These are phyloP conservation scores for Andrena marginata DNA, from an alignment of 2,888 invertebrate species.

Conservation along the genomic window DNA sequence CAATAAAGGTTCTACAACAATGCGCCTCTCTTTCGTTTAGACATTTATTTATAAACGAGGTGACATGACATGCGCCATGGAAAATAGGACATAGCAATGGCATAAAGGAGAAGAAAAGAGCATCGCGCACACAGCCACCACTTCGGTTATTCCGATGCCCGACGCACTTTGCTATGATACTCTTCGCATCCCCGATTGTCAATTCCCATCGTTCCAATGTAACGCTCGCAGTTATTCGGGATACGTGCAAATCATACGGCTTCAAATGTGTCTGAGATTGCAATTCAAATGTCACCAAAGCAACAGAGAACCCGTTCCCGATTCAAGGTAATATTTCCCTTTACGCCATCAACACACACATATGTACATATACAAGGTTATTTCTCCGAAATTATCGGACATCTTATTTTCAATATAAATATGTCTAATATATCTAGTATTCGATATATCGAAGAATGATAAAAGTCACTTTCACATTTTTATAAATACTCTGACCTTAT, in stretches of 20 bases:
- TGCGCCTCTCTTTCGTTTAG: slow-evolving; percentile 44
- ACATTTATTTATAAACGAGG: slow-evolving; percentile 66
- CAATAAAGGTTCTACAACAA: slow-evolving; percentile 37
- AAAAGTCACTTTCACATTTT: neutral
- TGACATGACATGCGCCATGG: slow-evolving; percentile 70
- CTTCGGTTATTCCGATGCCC: slow-evolving; percentile 38
- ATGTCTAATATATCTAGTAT: neutral
- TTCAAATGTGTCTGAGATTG: slow-evolving; percentile 57
- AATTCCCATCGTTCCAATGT: slow-evolving; percentile 9
- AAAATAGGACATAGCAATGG: slow-evolving; percentile 69
- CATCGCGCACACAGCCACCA: slow-evolving; percentile 3
- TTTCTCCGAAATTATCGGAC: neutral
- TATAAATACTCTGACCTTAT: neutral
- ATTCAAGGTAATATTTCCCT: slow-evolving; percentile 78
- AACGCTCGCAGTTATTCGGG: slow-evolving; percentile 22
- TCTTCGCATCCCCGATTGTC: slow-evolving; percentile 16
- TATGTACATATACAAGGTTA: slow-evolving; percentile 14
- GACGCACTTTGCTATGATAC: slow-evolving; percentile 39
- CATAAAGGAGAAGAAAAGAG: slow-evolving; percentile 48
- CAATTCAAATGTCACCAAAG: slow-evolving; percentile 78
- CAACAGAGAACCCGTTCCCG: slow-evolving; percentile 77
- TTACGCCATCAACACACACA: neutral
- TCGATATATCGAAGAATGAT: neutral
- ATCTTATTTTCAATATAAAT: neutral
- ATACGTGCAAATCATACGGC: slow-evolving; percentile 28